phyloP scores from a whole-genome alignment of 2,797 vertebrate species.

The Tapera naevia region DNA sequence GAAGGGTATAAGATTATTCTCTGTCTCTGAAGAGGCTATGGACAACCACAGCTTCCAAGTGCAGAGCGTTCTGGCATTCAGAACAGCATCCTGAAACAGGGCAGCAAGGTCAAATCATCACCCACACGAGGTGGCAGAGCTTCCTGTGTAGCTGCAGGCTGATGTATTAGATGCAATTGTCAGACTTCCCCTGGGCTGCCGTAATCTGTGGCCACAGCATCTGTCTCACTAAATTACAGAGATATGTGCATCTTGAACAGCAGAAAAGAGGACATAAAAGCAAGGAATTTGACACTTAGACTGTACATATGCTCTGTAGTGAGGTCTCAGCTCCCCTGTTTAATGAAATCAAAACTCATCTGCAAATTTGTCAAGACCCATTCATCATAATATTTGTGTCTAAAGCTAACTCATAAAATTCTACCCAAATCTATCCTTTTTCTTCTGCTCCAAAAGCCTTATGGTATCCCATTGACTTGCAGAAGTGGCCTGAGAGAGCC shows the following conservation, averaged over 20 bases:
- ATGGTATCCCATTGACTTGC: not conserved
- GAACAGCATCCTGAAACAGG: not conserved
- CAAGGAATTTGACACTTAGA: not conserved
- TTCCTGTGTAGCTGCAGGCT: not conserved
- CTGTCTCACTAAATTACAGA: not conserved
- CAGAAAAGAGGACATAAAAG: not conserved
- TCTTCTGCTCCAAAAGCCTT: not conserved
- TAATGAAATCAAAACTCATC: not conserved
- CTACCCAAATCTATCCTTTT: not conserved
- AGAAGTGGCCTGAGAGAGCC: not conserved
- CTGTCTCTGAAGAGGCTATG: not conserved
- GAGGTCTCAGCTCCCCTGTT: not conserved
- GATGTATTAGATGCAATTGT: not conserved
- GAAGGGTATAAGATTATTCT: not conserved
- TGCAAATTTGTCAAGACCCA: not conserved
- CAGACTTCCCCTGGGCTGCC: not conserved
- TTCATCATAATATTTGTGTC: not conserved
- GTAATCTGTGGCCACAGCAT: not conserved
- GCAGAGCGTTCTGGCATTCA: not conserved
- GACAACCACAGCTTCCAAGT: not conserved
- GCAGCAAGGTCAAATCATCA: not conserved
- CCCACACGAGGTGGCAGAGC: not conserved
- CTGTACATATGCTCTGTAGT: fast-evolving
- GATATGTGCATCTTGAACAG: not conserved
- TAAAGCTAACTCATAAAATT: not conserved